phyloP scores from a whole-genome alignment of 1,140 invertebrate species.

The Trialeurodes vaporariorum region DNA sequence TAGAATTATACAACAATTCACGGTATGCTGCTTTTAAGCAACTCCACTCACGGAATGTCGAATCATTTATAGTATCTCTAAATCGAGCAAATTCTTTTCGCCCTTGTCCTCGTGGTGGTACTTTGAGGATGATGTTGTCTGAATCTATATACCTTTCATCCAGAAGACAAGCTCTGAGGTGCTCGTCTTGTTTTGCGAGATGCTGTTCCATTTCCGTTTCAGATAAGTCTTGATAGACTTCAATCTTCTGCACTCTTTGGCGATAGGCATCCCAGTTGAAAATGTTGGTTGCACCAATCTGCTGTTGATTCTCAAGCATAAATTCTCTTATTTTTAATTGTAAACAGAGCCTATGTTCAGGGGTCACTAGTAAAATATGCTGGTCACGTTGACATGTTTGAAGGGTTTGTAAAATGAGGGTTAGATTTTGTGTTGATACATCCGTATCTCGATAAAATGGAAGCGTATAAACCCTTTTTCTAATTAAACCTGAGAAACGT shows the following conservation, averaged over 20 bases:
- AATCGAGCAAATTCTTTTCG: not conserved
- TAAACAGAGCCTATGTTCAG: not conserved
- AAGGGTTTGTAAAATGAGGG: not conserved
- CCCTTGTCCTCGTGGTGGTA: not conserved
- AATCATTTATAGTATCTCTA: not conserved
- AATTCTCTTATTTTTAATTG: not conserved
- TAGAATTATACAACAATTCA: not conserved
- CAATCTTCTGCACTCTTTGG: not conserved
- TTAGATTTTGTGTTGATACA: not conserved
- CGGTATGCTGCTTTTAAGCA: not conserved
- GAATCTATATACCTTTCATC: not conserved
- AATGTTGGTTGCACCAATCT: not conserved
- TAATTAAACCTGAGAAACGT: not conserved
- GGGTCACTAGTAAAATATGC: not conserved
- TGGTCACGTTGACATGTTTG: not conserved
- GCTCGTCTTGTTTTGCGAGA: not conserved
- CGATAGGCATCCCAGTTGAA: not conserved
- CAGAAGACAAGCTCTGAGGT: not conserved
- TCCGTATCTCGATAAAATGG: not conserved
- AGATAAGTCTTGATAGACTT: not conserved
- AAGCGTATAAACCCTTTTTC: not conserved
- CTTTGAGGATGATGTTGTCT: not conserved
- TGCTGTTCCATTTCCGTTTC: not conserved
- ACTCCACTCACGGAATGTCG: not conserved
- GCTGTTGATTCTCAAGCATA: not conserved